Evolutionary conservation across 2,113 vertebrate species (phyloP).

Genomic region (Neofelis nebulosa): DNA sequence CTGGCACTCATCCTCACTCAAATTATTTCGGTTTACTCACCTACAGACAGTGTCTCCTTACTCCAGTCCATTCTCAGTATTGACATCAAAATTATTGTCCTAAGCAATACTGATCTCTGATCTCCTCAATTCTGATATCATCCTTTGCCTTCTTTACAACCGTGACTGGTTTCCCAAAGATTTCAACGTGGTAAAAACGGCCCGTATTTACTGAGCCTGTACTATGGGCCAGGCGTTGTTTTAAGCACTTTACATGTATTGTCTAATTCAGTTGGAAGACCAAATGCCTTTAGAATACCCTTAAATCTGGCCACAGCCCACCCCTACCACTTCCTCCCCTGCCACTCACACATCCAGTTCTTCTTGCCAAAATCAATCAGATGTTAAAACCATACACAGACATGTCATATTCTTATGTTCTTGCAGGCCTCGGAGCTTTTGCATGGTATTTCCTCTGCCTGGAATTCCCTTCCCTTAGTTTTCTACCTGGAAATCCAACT

Average conservation of each 20-base stretch:
- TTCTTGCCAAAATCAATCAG: neutral
- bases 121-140: neutral
- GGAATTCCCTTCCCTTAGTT: neutral
- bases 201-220: neutral
- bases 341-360: neutral
- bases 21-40: neutral
- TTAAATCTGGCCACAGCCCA: neutral
- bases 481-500: neutral
- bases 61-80: neutral
- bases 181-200: neutral
- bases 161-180: neutral
- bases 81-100: neutral
- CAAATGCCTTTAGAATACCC: neutral
- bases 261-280: neutral
- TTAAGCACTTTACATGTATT: neutral
- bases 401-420: neutral
- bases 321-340: neutral
- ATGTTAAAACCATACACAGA: neutral
- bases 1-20: neutral
- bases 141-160: neutral
- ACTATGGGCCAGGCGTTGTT: neutral
- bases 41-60: neutral
- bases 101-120: neutral
- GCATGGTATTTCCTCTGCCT: neutral
- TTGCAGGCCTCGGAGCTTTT: neutral